A percentile compares a stretch with the other conserved stretches of the same genome.
Evolutionary conservation across 2,888 invertebrate genomes (phyloP).

Genomic region (Scaptodrosophila latifasciaeformis): DNA sequence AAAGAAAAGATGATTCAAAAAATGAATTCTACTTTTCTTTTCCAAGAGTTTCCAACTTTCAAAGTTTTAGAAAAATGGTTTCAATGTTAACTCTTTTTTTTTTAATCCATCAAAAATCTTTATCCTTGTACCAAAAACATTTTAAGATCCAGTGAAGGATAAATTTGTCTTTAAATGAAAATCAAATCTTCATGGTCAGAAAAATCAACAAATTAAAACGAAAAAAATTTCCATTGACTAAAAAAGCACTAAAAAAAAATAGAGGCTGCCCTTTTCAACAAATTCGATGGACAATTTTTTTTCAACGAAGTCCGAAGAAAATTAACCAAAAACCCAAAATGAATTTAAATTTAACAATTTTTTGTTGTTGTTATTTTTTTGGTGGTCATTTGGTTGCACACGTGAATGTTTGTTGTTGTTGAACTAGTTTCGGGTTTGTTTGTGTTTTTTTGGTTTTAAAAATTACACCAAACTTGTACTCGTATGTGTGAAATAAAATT

Average conservation of each 20-base stretch:
- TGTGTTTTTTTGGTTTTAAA: slow-evolving; percentile 1
- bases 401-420: slow-evolving; percentile 18
- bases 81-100: no score
- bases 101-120: no score
- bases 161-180: neutral
- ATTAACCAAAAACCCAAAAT: neutral
- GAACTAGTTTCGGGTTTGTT: slow-evolving; percentile 18
- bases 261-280: slow-evolving; percentile 24
- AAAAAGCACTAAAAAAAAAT: no score
- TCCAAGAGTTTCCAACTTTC: neutral
- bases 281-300: slow-evolving; percentile 44
- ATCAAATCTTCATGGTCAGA: neutral
- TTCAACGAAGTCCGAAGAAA: slow-evolving; percentile 61
- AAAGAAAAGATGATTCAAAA: no score
- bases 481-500: slow-evolving; percentile 60
- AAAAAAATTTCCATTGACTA: no score
- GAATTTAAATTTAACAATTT: no score
- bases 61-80: no score
- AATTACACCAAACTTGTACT: slow-evolving; percentile 53
- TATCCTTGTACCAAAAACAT: no score
- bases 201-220: neutral
- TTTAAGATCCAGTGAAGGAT: neutral
- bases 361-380: slow-evolving; percentile 8
- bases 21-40: neutral
- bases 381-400: slow-evolving; percentile 23